Percentiles rank a stretch among this genome's conserved stretches.
Conservation (phyloP, 2,113 vertebrate genomes). For the Semnornis frantzii region DNA sequence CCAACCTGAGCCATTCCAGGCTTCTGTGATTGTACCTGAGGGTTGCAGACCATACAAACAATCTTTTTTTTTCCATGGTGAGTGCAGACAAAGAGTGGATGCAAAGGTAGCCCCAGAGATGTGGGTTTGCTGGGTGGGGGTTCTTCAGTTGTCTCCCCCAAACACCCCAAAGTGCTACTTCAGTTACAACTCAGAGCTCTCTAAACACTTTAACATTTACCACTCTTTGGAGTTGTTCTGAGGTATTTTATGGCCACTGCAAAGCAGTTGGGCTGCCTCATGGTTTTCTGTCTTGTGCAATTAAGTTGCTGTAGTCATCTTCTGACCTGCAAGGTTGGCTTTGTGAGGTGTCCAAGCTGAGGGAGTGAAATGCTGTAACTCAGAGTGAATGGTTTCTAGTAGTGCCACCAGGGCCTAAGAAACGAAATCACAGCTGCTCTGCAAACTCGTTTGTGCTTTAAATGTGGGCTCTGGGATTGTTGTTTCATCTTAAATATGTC, state of each 20-base stretch:
- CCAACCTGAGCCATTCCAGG: too few species aligned
- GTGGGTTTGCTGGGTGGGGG: not conserved
- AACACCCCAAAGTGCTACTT: not conserved
- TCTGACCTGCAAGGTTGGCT: not conserved
- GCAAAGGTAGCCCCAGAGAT: not conserved
- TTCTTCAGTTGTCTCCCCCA: not conserved
- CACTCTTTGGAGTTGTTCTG: not conserved
- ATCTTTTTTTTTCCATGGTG: not conserved
- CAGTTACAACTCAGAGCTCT: not conserved
- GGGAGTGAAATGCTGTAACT: not conserved
- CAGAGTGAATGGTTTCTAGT: not conserved
- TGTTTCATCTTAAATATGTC: not conserved
- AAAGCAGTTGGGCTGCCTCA: not conserved
- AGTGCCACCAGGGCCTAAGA: not conserved
- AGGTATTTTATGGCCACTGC: not conserved
- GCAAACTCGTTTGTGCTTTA: not conserved
- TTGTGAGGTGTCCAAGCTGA: not conserved
- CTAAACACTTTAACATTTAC: not conserved
- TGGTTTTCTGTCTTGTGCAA: not conserved
- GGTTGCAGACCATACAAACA: not conserved
- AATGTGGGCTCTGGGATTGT: not conserved
- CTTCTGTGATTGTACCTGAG: not conserved
- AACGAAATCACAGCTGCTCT: not conserved
- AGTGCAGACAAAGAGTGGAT: not conserved
- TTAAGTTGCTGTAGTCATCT: not conserved